Evolutionary conservation across 2,797 vertebrate genomes (phyloP).

Genomic region (Sphaeramia orbicularis): DNA sequence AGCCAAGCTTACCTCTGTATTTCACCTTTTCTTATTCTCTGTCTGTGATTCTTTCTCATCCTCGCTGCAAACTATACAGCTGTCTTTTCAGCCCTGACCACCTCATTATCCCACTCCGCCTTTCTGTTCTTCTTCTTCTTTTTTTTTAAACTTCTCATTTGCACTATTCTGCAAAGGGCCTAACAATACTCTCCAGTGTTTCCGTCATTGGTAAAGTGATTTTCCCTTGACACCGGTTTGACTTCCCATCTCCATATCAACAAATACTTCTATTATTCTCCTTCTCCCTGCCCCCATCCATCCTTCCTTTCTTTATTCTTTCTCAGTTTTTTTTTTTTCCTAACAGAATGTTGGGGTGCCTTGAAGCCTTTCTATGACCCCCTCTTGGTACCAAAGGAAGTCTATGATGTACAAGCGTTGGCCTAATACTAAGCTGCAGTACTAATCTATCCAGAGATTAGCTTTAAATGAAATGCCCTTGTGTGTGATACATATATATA

Average conservation of each 20-base stretch:
- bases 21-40: slow-evolving; percentile 44
- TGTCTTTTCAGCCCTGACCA: slow-evolving; percentile 55
- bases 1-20: slow-evolving; percentile 44
- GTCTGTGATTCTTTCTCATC: slow-evolving; percentile 41
- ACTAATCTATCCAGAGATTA: slow-evolving; percentile 50
- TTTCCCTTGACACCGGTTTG: slow-evolving; percentile 55
- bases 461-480: slow-evolving; percentile 51
- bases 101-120: slow-evolving; percentile 47
- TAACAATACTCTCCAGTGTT: slow-evolving; percentile 58
- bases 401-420: slow-evolving; percentile 42
- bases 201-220: slow-evolving; percentile 51
- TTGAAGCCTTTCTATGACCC: slow-evolving; percentile 13
- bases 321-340: slow-evolving; percentile 35
- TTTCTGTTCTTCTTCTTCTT: not conserved
- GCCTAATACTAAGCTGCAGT: slow-evolving; percentile 40
- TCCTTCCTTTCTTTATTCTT: slow-evolving; percentile 10
- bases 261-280: slow-evolving; percentile 55
- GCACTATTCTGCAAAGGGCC: slow-evolving; percentile 33
- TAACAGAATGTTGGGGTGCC: too few species aligned
- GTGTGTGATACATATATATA: slow-evolving; percentile 25
- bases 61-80: slow-evolving; percentile 24
- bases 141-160: slow-evolving; percentile 44
- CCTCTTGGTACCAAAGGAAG: slow-evolving; percentile 30
- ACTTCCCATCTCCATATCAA: slow-evolving; percentile 54
- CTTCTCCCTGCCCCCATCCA: slow-evolving; percentile 9